phyloP scores from a whole-genome alignment of 2,888 invertebrate genomes.

The Amblyteles armatorius region DNA sequence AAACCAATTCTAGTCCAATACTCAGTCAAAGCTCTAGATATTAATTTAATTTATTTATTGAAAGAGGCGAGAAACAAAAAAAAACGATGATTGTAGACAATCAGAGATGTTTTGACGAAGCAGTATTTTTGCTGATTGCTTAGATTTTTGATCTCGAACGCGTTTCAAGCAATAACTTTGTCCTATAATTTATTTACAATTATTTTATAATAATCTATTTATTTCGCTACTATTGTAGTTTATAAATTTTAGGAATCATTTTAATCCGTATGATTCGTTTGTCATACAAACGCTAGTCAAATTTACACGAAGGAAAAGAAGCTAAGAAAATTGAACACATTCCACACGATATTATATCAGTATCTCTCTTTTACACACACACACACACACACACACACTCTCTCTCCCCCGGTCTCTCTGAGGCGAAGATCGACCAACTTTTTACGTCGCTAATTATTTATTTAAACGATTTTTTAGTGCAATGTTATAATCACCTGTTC shows the following conservation, averaged over 20 bases:
- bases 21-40: neutral
- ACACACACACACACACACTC: no score
- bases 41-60: slow-evolving; percentile 28
- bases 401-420: neutral
- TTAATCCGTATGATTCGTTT: slow-evolving; percentile 31
- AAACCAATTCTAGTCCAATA: slow-evolving; percentile 58
- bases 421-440: slow-evolving; percentile 26
- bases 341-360: slow-evolving; percentile 33
- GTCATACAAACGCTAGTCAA: slow-evolving; percentile 48
- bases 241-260: slow-evolving; percentile 30
- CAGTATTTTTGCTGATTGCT: slow-evolving; percentile 39
- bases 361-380: slow-evolving; percentile 8
- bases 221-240: slow-evolving; percentile 40
- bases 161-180: slow-evolving; percentile 49
- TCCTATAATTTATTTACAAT: slow-evolving; percentile 26
- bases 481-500: slow-evolving; percentile 77
- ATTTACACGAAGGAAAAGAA: slow-evolving; percentile 22
- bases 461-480: slow-evolving; percentile 74
- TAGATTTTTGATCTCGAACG: slow-evolving; percentile 33
- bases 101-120: slow-evolving; percentile 31
- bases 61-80: slow-evolving; percentile 2
- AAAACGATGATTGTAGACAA: slow-evolving; percentile 41
- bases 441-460: slow-evolving; percentile 38
- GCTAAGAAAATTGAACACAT: slow-evolving; percentile 1
- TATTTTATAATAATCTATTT: slow-evolving; percentile 24